Percentiles rank a stretch among this genome's conserved stretches.
Conservation (phyloP, 2,797 vertebrate genomes). For the Tangara arthus region DNA sequence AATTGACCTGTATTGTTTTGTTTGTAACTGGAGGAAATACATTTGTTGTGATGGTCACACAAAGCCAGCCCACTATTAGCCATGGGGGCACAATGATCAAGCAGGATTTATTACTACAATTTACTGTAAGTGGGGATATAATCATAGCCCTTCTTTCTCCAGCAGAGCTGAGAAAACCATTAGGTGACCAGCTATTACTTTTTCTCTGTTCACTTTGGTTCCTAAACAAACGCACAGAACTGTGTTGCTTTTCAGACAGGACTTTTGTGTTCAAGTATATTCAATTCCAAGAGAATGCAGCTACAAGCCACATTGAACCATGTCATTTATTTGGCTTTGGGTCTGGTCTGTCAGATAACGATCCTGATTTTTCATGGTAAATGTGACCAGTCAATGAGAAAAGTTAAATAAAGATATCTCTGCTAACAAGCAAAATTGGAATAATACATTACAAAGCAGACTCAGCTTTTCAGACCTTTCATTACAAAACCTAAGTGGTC, state of each 20-base stretch:
- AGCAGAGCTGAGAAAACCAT: background rate
- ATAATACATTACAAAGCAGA: conserved; percentile 13
- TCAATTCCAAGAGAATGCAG: background rate
- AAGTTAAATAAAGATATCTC: conserved; percentile 42
- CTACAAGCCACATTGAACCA: background rate
- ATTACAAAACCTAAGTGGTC: background rate
- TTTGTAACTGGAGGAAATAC: background rate
- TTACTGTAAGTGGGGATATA: background rate
- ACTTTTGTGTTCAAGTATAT: background rate
- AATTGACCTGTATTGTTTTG: background rate
- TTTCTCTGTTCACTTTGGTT: background rate
- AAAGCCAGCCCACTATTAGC: background rate
- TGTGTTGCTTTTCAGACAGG: background rate
- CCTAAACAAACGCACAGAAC: background rate
- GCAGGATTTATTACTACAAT: conserved; percentile 16
- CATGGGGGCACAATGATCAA: background rate
- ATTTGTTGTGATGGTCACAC: background rate
- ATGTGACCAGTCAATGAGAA: conserved; percentile 8
- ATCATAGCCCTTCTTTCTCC: background rate
- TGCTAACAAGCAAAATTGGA: conserved; percentile 32
- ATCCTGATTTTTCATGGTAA: conserved; percentile 22
- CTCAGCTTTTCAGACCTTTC: background rate
- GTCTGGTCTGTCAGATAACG: background rate
- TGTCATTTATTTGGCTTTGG: conserved; percentile 6
- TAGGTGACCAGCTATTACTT: background rate